phyloP scores from a whole-genome alignment of 2,888 invertebrate genomes.

The Ormyrus rosae region DNA sequence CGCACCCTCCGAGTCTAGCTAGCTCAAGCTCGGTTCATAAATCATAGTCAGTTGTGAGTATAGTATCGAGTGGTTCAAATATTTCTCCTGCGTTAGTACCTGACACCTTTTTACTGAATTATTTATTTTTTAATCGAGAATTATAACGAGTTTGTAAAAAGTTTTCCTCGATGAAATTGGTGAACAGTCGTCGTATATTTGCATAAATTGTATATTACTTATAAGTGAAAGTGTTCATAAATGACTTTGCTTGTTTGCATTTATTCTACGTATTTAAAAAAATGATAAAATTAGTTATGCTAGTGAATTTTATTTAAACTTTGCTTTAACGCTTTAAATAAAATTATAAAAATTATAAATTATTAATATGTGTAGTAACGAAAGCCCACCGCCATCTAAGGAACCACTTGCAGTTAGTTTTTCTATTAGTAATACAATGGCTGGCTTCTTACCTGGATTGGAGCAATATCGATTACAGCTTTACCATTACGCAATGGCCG shows the following conservation, averaged over 20 bases:
- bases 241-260: background rate
- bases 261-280: background rate
- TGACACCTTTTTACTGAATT: background rate
- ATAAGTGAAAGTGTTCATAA: too few species aligned
- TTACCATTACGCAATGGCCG: conserved; percentile 92
- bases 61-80: conserved; percentile 67
- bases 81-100: conserved; percentile 56
- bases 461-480: conserved; percentile 91
- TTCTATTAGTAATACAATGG: conserved; percentile 68
- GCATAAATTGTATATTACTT: too few species aligned
- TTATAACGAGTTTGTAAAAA: background rate
- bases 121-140: background rate
- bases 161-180: too few species aligned
- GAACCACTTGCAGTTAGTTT: conserved; percentile 69
- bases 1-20: conserved; percentile 34
- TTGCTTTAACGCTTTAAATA: background rate
- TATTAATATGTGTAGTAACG: conserved; percentile 74
- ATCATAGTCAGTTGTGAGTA: conserved; percentile 73
- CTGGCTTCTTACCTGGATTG: conserved; percentile 77
- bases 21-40: conserved; percentile 67
- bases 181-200: too few species aligned
- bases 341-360: background rate
- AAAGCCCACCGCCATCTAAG: conserved; percentile 70
- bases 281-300: background rate
- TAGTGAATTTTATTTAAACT: background rate